These are phyloP conservation scores for Heterotilapia buettikoferi DNA, from an alignment of 2,113 vertebrate species.

Conservation along the genomic window DNA sequence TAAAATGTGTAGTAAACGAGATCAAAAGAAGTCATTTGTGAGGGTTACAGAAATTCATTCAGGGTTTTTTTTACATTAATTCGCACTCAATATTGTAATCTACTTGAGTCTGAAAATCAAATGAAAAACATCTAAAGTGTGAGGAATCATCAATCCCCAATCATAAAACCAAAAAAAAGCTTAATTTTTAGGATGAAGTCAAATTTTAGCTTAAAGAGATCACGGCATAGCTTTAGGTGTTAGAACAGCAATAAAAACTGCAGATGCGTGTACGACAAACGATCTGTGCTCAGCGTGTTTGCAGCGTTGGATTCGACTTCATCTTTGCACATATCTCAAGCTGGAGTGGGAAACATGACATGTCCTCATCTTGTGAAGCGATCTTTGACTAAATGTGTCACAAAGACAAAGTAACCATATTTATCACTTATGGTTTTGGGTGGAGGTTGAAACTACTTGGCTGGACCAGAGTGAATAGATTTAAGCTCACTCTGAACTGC, in stretches of 20 bases:
- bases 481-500: neutral
- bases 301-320: neutral
- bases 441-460: neutral
- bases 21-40: neutral
- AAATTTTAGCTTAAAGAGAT: neutral
- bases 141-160: neutral
- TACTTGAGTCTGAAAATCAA: neutral
- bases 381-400: neutral
- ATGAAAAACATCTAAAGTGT: neutral
- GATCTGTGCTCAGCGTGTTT: neutral
- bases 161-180: neutral
- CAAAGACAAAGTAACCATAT: neutral
- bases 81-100: neutral
- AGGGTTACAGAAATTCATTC: neutral
- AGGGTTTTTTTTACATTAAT: neutral
- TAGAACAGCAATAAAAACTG: neutral
- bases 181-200: neutral
- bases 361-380: neutral
- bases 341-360: neutral
- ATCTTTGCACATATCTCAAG: neutral
- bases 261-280: neutral
- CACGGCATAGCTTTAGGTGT: neutral
- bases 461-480: neutral
- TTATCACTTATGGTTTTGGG: neutral
- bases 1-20: constrained; percentile 3